Base-by-base conservation (phyloP, 2,888 invertebrate genomes). In the Acholoe squamosa region DNA sequence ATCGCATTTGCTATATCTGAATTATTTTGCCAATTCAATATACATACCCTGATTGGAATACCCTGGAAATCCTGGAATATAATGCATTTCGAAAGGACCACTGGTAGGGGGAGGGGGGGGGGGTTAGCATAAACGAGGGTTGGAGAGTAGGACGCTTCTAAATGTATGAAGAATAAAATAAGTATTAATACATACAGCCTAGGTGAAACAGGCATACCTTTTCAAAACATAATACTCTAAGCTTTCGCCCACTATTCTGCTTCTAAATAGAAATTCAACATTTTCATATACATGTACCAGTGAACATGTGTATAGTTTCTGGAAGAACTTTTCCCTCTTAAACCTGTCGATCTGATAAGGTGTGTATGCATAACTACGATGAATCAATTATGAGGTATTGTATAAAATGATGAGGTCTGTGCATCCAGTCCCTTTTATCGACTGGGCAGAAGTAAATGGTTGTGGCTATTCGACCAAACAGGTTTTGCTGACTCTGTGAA, bases 361-460 rank as follows among this genome's bases (percentile, higher is more conserved):
- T n/a, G 61, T 61, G 19, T 61, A 54, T 61, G 19, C 19, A n/a
- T 61, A 61, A n/a, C n/a, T n/a, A n/a, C n/a, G n/a, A n/a, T n/a
- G n/a, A 61, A 19, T n/a, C 19, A 61, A 61, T 61, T 61, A 71
- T 71, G 71, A 71, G 71, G 71, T 71, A 71, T 71, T 71, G 71
- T 71, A n/a, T 71, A 71, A 71, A 71, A 14, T 28, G 7, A 71
- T 71, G 71, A 71, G 71, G 71, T 71, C 71, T 71, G 71, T 71
- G 31, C 28, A 5, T 22, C 25, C 25, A 28, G 25, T 5, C 14
- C 14, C 0, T 28, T 71, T n/a, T 14, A 71, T 28, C 25, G 16
- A 25, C 71, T 71, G 25, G 3, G 28, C 28, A 71, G 3, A 10
- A 43, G 43, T 25, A 28, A 71, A 14, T 71, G 14, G 71, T 71